Evolutionary conservation across 2,113 vertebrate species (phyloP), one percentile per base, ranked within the genome.

Genomic region (Pionites leucogaster): DNA sequence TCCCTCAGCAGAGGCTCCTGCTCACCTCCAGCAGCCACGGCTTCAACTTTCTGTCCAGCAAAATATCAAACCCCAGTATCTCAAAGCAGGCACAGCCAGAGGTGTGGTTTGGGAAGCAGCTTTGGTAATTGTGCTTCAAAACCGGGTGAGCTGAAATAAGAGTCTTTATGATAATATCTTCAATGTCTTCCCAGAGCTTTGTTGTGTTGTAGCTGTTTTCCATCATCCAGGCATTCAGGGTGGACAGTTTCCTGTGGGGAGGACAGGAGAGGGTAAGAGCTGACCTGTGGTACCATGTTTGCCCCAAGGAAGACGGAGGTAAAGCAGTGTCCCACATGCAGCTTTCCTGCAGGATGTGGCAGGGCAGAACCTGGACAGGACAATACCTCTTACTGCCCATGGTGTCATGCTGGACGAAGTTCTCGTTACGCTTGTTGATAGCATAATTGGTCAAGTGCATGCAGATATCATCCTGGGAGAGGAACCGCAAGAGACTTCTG

Each of bases 361-460:
- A 2, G 29, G 69, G 65, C 1, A 7, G 72, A 14, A 64, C 44
- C 52, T 5, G 3, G 71, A 65, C n/a, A 3, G 10, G 65, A n/a
- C n/a, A 50, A 33, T 97, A 98, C 98, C 98, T 98, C 95, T 98
- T 98, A 59, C 98, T 98, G 95, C 98, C 98, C 17, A 44, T 50
- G 4, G 22, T 90, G 44, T 97, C 97, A 2, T 98, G 98, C 39
- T 83, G 93, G 75, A 98, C 9, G 23, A 98, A 98, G 63, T 98
- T 98, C 65, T 98, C 95, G 6, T 94, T 98, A 39, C 29, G 97
- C 76, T 97, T 98, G 96, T 98, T 98, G 98, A 98, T 98, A 4
- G 98, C 97, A 2, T 98, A 98, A 78, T 98, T 98, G 91, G 98
- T 98, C 91, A 98, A 90, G 62, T 98, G 98, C 98, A 98, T 98